Evolutionary conservation across 1,140 invertebrate genomes (phyloP).

Genomic region (Probaryconus sp.): DNA sequence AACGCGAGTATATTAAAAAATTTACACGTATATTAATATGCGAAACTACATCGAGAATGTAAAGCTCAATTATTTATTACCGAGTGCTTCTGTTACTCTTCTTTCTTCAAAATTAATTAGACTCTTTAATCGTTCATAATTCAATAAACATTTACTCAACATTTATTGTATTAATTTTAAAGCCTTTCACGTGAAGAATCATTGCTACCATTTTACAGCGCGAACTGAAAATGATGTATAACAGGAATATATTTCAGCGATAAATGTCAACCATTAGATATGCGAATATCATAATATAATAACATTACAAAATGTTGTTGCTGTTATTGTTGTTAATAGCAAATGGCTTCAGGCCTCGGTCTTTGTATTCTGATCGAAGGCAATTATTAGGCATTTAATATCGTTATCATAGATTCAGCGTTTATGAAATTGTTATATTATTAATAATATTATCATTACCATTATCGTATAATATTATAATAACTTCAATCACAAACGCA

Average conservation of each 20-base stretch:
- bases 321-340: too few species aligned
- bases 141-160: too few species aligned
- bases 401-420: conserved; percentile 13
- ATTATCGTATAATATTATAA: conserved; percentile 18
- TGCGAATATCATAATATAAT: conserved; percentile 26
- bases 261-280: conserved; percentile 31
- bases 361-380: too few species aligned
- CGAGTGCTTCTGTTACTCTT: too few species aligned
- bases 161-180: too few species aligned
- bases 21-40: conserved; percentile 38
- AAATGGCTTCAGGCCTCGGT: too few species aligned
- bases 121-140: too few species aligned
- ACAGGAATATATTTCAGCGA: background rate
- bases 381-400: too few species aligned
- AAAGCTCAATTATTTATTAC: conserved; percentile 2
- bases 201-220: too few species aligned
- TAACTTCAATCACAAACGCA: conserved; percentile 14
- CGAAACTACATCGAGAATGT: conserved; percentile 21
- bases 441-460: conserved; percentile 16
- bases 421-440: conserved; percentile 15
- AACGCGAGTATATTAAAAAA: conserved; percentile 42
- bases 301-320: too few species aligned
- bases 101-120: too few species aligned
- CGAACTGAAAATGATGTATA: conserved; percentile 12
- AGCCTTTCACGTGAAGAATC: too few species aligned